Base-by-base conservation (phyloP, 1,140 invertebrate genomes). In the Danaus plexippus region DNA sequence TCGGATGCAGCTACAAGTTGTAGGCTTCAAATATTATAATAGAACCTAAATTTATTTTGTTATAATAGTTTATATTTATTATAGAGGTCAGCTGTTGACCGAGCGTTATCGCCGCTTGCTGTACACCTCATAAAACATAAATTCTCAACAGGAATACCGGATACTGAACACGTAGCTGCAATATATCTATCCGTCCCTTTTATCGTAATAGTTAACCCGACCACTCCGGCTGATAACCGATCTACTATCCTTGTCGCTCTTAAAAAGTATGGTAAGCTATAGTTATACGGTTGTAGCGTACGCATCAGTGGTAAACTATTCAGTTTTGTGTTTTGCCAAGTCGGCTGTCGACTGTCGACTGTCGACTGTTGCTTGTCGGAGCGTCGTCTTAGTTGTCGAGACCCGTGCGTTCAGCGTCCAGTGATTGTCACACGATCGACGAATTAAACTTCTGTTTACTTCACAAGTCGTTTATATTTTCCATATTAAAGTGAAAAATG, bases 81-180 rank as follows among this genome's bases (percentile, higher is more conserved):
- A 71, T 64, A 71, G 69, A 73, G 73, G 73, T 75, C 75, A 73
- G 62, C 47, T 61, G 57, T 51, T 70, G 72, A 66, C 70, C 69
- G 63, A 57, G 44, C 54, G 59, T 58, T 64, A 69, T 70, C 65
- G 59, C 64, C 51, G 62, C 59, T 61, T 55, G 51, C 60, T 48
- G 43, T 61, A 66, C 66, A 72, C 71, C 67, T 69, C 66, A 58
- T 66, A 69, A 67, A 69, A 69, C 65, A 66, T 58, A 64, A 64
- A 69, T 67, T 73, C 71, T 70, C 63, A 59, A 78, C 75, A 61
- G 73, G 72, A 78, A 79, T 77, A 73, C 79, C 73, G 77, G 79
- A 82, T 77, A 75, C 69, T 57, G 43, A 57, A 48, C 58, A 40
- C 18, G 61, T 49, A 59, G n/a, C 47, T 52, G 53, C 59, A 57